These are phyloP conservation scores for Pomacea maculata DNA, from an alignment of 1,140 invertebrate genomes.

Conservation along the genomic window DNA sequence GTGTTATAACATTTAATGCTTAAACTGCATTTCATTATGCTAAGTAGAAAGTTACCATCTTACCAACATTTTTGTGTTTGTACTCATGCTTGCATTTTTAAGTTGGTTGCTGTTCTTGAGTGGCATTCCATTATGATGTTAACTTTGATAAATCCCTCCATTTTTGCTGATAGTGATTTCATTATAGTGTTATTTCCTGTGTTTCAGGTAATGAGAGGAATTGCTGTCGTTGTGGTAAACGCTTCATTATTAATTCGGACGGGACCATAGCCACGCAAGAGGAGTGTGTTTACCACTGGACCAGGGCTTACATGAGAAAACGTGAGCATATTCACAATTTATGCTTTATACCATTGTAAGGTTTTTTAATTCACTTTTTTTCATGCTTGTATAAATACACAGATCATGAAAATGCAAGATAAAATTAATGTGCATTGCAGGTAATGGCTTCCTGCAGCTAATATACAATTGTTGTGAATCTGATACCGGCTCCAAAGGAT, in stretches of 20 bases:
- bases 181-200: no score
- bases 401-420: no score
- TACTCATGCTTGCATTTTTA: background rate
- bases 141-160: no score
- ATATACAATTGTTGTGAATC: constrained; percentile 69
- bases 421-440: background rate
- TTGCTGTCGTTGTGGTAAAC: constrained; percentile 84
- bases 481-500: constrained; percentile 80
- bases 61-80: background rate
- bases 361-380: no score
- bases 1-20: background rate
- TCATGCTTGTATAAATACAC: no score
- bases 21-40: background rate
- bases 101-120: background rate
- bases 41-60: background rate
- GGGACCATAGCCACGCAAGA: constrained; percentile 77
- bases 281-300: constrained; percentile 91
- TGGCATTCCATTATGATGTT: background rate
- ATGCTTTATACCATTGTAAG: background rate
- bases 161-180: no score
- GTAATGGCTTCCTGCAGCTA: constrained; percentile 11
- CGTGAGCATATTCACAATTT: constrained; percentile 69
- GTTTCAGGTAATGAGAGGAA: constrained; percentile 70
- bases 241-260: constrained; percentile 80
- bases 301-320: constrained; percentile 81